Evolutionary conservation across 1,140 invertebrate species (phyloP), one percentile per base, ranked within the genome.

Genomic region (Leptopilina boulardi): DNA sequence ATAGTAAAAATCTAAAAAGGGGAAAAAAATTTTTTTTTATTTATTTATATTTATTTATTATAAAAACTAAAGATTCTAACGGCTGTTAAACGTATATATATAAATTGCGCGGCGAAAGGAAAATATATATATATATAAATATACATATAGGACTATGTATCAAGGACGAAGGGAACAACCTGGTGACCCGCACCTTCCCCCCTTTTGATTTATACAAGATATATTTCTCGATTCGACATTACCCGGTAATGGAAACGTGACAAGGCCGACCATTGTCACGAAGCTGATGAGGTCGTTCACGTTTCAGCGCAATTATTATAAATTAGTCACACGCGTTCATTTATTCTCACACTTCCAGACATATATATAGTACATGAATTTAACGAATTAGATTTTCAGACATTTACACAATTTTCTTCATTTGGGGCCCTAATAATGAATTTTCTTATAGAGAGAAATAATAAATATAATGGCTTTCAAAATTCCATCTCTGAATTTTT

Each of bases 221-320:
- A 66, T n/a, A 66, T 66, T 66, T 66, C 56, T 66, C 56, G 56
- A 66, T 66, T 66, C 23, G 23, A 66, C 23, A 66, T 66, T 66
- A 66, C 23, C 56, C 56, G 56, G 23, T 23, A 66, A 66, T 66
- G 56, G 23, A 21, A 66, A 66, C 56, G 23, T 30, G 56, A 66
- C 56, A 66, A 66, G 56, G 56, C 21, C 56, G 56, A n/a, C 59
- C 0, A 66, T 66, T 66, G 26, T 66, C 59, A 66, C 59, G 59
- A 66, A 66, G 59, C 59, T 66, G 23, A 66, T 66, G 59, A 66
- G 59, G 59, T 66, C 59, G 59, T 66, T 66, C 59, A 66, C 59
- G 59, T 34, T 66, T 30, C 8, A 66, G 59, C 15, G 59, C 15
- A 66, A 66, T 66, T 66, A 66, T 66, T 66, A 10, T 66, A 66